phyloP scores from a whole-genome alignment of 2,888 invertebrate species.

The Drosophila mercatorum region DNA sequence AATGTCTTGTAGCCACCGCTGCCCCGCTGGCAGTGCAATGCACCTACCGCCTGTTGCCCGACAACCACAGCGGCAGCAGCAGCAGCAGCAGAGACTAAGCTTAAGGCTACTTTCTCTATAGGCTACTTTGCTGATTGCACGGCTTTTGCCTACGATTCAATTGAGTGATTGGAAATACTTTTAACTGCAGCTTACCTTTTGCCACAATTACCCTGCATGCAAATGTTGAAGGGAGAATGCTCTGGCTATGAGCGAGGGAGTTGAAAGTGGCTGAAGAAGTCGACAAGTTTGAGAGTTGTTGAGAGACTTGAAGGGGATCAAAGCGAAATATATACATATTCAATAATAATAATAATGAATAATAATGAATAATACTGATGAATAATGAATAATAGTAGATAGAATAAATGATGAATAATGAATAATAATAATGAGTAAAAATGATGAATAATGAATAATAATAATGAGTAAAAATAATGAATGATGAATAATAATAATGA shows the following conservation, averaged over 20 bases:
- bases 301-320: neutral
- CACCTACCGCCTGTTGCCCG: neutral
- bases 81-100: constrained; percentile 5
- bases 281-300: neutral
- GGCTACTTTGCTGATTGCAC: constrained; percentile 14
- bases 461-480: too few relatives aligned
- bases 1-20: constrained; percentile 9
- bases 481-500: too few relatives aligned
- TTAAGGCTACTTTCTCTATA: constrained; percentile 1
- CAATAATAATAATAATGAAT: too few relatives aligned
- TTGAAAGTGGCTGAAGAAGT: neutral
- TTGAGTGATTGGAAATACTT: constrained; percentile 9
- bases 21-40: constrained; percentile 10
- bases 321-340: too few relatives aligned
- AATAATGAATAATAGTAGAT: too few relatives aligned
- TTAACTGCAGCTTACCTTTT: constrained; percentile 6
- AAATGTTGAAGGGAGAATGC: neutral
- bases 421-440: too few relatives aligned
- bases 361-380: too few relatives aligned
- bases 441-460: too few relatives aligned
- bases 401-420: too few relatives aligned
- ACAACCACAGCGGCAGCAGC: constrained; percentile 10
- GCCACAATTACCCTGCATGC: neutral
- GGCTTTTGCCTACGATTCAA: neutral
- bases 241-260: neutral